A percentile compares a stretch with the other conserved stretches of the same genome.
Conservation (phyloP, 2,113 vertebrate species). For the Casuarius casuarius region DNA sequence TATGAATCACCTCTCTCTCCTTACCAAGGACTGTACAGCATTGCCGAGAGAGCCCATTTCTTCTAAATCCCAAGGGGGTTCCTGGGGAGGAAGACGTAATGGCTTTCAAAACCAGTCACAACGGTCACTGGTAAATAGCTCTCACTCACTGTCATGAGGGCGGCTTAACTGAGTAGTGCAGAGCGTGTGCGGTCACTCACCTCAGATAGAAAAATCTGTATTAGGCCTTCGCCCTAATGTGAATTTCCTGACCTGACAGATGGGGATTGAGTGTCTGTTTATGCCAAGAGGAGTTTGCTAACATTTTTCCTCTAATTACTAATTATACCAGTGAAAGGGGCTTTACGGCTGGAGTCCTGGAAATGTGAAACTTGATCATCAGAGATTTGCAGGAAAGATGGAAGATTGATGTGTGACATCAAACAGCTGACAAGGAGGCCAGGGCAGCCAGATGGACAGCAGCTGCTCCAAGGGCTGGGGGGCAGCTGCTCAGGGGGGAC, state of each 20-base stretch:
- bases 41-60: background rate
- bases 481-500: background rate
- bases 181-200: background rate
- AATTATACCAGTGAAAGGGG: constrained; percentile 78
- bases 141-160: background rate
- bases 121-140: background rate
- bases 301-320: constrained; percentile 82
- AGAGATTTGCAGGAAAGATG: constrained; percentile 81
- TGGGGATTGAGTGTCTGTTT: constrained; percentile 88
- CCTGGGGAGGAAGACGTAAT: accelerated
- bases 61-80: background rate
- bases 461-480: constrained; percentile 72
- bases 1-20: background rate
- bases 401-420: constrained; percentile 82
- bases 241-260: constrained; percentile 80
- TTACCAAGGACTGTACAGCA: background rate
- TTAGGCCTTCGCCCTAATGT: constrained; percentile 25
- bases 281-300: constrained; percentile 73
- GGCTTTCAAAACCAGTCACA: constrained; percentile 3
- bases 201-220: constrained; percentile 36
- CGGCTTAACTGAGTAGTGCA: background rate
- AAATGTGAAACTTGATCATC: constrained; percentile 79
- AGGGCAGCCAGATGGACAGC: constrained; percentile 55
- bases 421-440: constrained; percentile 76
- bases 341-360: constrained; percentile 69